A percentile compares a stretch with the other conserved stretches of the same genome.
phyloP scores from a whole-genome alignment of 2,888 invertebrate species.

The Scaptodrosophila latifasciaeformis region DNA sequence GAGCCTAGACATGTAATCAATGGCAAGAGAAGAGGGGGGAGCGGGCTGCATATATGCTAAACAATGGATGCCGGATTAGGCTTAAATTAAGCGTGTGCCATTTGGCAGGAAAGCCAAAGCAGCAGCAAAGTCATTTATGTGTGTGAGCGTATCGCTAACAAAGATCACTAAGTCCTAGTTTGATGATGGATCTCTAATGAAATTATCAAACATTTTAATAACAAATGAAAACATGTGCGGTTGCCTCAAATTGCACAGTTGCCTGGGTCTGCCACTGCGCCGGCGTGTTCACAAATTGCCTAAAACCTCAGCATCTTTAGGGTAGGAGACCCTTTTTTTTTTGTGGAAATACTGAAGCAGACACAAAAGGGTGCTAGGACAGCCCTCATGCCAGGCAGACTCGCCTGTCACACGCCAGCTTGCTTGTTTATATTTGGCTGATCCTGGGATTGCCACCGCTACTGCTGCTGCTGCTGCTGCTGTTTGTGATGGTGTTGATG shows the following conservation, averaged over 20 bases:
- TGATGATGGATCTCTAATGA: slow-evolving; percentile 59
- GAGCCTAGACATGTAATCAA: neutral
- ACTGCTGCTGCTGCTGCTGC: slow-evolving; percentile 11
- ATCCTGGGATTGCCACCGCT: slow-evolving; percentile 2
- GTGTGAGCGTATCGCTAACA: slow-evolving; percentile 22
- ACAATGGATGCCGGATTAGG: slow-evolving; percentile 64
- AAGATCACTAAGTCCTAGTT: slow-evolving; percentile 28
- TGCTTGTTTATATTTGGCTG: neutral
- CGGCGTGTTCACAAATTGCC: slow-evolving; percentile 36
- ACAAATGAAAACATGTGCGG: slow-evolving; percentile 73
- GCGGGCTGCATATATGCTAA: neutral
- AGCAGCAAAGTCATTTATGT: slow-evolving; percentile 23
- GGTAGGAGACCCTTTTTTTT: neutral
- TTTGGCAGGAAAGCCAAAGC: slow-evolving; percentile 35
- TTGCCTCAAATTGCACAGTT: slow-evolving; percentile 63
- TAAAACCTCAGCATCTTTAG: too few species aligned
- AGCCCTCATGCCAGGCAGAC: slow-evolving; percentile 22
- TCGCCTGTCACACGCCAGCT: slow-evolving; percentile 14
- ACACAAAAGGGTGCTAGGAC: slow-evolving; percentile 19
- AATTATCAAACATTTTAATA: slow-evolving; percentile 73
- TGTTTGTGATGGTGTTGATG: too few species aligned
- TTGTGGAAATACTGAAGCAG: neutral
- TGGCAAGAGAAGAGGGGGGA: neutral
- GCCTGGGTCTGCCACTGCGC: slow-evolving; percentile 53
- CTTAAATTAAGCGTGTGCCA: slow-evolving; percentile 72